Evolutionary conservation across 1,140 invertebrate species (phyloP), one percentile per base, ranked within the genome.

Genomic region (Megalonaias nervosa): DNA sequence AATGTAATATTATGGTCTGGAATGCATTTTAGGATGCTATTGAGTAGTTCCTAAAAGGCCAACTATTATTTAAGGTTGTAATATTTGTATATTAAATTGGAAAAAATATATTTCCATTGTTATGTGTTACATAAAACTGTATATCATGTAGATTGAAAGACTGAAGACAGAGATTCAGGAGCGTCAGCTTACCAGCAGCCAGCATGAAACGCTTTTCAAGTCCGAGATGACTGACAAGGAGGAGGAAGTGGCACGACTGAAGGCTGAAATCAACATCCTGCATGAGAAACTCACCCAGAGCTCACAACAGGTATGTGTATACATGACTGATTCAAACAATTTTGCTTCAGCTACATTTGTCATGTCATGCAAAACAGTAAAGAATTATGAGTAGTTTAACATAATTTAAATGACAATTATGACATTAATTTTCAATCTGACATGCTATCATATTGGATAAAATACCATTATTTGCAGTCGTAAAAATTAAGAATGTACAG

Each of bases 221-320:
- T 85, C 85, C 11, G 86, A 88, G 17, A 55, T 89, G 5, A 82
- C 87, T 1, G 88, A 88, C 73, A 85, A 80, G 64, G 86, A 89
- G 66, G 88, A 90, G 67, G 83, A 87, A 56, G 82, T 85, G 9
- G 83, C 85, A 15, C 79, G 85, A 59, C 81, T 89, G 2, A 86
- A 85, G 67, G 83, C 84, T 56, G 89, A 90, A 68, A 81, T 90
- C 48, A 86, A 84, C 67, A 80, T 88, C 38, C 67, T 88, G 16
- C 85, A 90, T 77, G 88, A 90, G 70, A 87, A 88, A 81, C 73
- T 90, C 12, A 83, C 87, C 16, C 85, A 89, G 73, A 82, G 72
- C 59, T 82, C 85, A 31, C 79, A 77, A 31, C 88, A 88, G 89
- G 88, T 89, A 68, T 19, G 68, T 21, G 17, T 59, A 16, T 48